Conservation (phyloP, 2,888 invertebrate species). For the Lasioglossum zephyrum region DNA sequence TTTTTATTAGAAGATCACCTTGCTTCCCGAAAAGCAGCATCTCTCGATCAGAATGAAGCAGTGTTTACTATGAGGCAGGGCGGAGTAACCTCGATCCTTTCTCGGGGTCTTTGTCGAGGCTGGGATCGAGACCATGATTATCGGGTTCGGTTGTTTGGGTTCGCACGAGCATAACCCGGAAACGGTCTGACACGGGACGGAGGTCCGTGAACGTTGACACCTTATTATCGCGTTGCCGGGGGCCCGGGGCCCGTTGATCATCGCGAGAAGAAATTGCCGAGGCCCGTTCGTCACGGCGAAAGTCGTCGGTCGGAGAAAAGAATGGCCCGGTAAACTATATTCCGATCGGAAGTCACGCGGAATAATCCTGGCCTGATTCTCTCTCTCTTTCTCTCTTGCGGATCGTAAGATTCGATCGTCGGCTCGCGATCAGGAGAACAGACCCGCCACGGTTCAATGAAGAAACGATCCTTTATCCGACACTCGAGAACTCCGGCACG, state of each 20-base stretch:
- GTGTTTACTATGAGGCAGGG: background rate
- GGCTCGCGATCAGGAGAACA: slow-evolving; percentile 49
- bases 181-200: slow-evolving; percentile 69
- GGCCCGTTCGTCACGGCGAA: slow-evolving; percentile 62
- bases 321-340: slow-evolving; percentile 70
- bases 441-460: slow-evolving; percentile 65
- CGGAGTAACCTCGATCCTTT: slow-evolving; percentile 15
- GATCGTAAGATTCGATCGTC: slow-evolving; percentile 61
- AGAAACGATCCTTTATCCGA: slow-evolving; percentile 67
- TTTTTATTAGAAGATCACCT: too few relatives aligned
- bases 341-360: slow-evolving; percentile 73
- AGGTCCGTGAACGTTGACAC: slow-evolving; percentile 79
- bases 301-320: slow-evolving; percentile 66
- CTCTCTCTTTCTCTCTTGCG: slow-evolving; percentile 35
- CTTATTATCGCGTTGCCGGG: slow-evolving; percentile 77
- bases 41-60: background rate
- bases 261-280: slow-evolving; percentile 63
- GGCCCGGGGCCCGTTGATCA: slow-evolving; percentile 61
- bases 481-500: slow-evolving; percentile 44
- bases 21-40: too few relatives aligned
- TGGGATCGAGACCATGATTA: background rate
- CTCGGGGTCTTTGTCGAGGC: slow-evolving; percentile 24
- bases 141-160: slow-evolving; percentile 49
- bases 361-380: slow-evolving; percentile 64
- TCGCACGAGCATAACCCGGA: slow-evolving; percentile 77